Base-by-base conservation (phyloP, 2,888 invertebrate genomes). In the Zygothrica quintamaculata region DNA sequence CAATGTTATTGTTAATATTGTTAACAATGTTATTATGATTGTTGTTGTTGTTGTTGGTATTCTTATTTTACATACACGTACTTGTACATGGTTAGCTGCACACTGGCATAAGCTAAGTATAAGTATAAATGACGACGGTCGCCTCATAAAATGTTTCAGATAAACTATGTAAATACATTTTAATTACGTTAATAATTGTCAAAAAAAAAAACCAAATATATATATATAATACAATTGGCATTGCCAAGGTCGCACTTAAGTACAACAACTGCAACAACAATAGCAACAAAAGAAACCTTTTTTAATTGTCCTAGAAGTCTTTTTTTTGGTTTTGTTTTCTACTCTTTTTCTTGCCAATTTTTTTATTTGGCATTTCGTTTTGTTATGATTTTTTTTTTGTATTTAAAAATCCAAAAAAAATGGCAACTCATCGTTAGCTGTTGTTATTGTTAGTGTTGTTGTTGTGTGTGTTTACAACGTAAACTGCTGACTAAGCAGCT, bases 131-230 rank as follows among this genome's bases (percentile, higher is more conserved):
- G 66, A 47, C 72, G 76, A 73, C 60, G 78, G 81, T 29, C 77
- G 77, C 61, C 13, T 82, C 73, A 61, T 76, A 73, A 79, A 76
- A 69, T 72, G 58, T 66, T 69, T 68, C 64, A 84, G 82, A 73
- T 79, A 69, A 79, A 60, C 62, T 64, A 68, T 80, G 74, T 84
- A 87, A 85, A 85, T 85, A 85, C 71, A 80, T 82, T 87, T 81
- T 87, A 88, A 87, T 87, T 87, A 88, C 87, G 77, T 77, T 84
- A 87, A 85, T 87, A 88, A 87, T 88, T 87, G 87, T 73, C 81
- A 66, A 84, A 88, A 61, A 40, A 34, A n/a, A 39, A 26, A 50
- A 51, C 29, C 39, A 58, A 43, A 25, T 16, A 13, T 57, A n/a
- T n/a, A n/a, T n/a, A n/a, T n/a, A n/a, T n/a, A n/a, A 67, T 71